Conservation (phyloP, 1,140 invertebrate species). For the Pogonomyrmex barbatus region DNA sequence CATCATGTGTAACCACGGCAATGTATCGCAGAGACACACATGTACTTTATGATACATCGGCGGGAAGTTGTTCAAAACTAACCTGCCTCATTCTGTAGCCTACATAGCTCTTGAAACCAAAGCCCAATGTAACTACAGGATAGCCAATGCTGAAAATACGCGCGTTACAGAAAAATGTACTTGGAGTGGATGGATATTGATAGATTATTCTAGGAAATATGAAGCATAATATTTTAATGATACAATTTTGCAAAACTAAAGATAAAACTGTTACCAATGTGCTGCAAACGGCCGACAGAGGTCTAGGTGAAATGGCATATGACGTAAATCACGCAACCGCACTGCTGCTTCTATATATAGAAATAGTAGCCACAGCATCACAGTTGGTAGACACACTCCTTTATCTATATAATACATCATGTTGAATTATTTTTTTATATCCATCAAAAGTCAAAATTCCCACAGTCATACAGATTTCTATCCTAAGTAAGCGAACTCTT, state of each 20-base stretch:
- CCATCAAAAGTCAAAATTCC: slow-evolving; percentile 9
- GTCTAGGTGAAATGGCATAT: slow-evolving; percentile 96
- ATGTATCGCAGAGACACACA: background rate
- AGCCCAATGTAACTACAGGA: slow-evolving; percentile 98
- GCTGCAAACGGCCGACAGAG: slow-evolving; percentile 99
- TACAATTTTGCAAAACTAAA: slow-evolving; percentile 8
- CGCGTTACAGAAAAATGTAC: background rate
- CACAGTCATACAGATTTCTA: background rate
- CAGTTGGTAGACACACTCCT: slow-evolving; percentile 97
- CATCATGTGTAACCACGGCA: background rate
- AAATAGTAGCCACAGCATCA: slow-evolving; percentile 97
- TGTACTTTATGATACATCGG: background rate
- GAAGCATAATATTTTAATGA: slow-evolving; percentile 37
- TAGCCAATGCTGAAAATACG: slow-evolving; percentile 94
- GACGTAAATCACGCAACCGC: slow-evolving; percentile 94
- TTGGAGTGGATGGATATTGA: background rate
- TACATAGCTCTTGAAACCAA: slow-evolving; percentile 98
- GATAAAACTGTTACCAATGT: slow-evolving; percentile 92
- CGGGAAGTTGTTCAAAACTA: slow-evolving; percentile 73
- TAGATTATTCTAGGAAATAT: background rate
- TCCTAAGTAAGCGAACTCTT: too few species aligned
- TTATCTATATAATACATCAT: slow-evolving; percentile 89
- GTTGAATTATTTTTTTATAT: slow-evolving; percentile 20
- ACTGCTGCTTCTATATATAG: slow-evolving; percentile 98
- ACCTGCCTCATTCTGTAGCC: slow-evolving; percentile 95